Percentiles rank a stretch among this genome's conserved stretches.
phyloP scores from a whole-genome alignment of 1,140 invertebrate genomes.

The Drosophila suzukii region DNA sequence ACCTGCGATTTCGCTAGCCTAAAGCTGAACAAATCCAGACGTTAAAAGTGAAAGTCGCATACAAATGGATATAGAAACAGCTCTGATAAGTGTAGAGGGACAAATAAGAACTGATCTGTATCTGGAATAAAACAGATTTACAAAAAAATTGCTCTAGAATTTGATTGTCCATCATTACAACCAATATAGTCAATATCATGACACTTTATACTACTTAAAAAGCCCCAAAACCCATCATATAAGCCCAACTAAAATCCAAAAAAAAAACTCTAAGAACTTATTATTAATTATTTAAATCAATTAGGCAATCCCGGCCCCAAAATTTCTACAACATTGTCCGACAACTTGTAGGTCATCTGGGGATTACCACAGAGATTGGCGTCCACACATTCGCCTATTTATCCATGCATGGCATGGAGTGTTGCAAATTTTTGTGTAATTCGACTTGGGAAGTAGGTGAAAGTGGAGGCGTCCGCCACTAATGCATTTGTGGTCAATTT shows the following conservation, averaged over 20 bases:
- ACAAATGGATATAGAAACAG: background rate
- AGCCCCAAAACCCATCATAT: too few species aligned
- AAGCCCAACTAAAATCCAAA: too few species aligned
- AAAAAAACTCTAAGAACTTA: background rate
- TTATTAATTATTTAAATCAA: conserved; percentile 30
- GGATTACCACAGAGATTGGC: conserved; percentile 34
- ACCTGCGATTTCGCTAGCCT: conserved; percentile 23
- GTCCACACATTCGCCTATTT: conserved; percentile 38
- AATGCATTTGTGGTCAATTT: conserved; percentile 76
- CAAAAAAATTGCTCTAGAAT: too few species aligned
- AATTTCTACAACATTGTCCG: conserved; percentile 18
- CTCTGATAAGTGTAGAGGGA: background rate
- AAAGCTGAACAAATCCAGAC: conserved; percentile 16
- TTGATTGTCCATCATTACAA: too few species aligned
- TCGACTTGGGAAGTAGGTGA: conserved; percentile 26
- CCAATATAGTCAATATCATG: too few species aligned
- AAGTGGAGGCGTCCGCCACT: conserved; percentile 32
- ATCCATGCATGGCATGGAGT: conserved; percentile 39
- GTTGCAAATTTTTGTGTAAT: conserved; percentile 41
- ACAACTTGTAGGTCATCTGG: conserved; percentile 45
- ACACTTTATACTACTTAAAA: too few species aligned
- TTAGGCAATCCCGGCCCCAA: conserved; percentile 3
- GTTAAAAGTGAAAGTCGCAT: background rate
- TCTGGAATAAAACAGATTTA: background rate
- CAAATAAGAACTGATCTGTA: background rate